Evolutionary conservation across 2,113 vertebrate species (phyloP).

Genomic region (Cranoglanis bouderius): DNA sequence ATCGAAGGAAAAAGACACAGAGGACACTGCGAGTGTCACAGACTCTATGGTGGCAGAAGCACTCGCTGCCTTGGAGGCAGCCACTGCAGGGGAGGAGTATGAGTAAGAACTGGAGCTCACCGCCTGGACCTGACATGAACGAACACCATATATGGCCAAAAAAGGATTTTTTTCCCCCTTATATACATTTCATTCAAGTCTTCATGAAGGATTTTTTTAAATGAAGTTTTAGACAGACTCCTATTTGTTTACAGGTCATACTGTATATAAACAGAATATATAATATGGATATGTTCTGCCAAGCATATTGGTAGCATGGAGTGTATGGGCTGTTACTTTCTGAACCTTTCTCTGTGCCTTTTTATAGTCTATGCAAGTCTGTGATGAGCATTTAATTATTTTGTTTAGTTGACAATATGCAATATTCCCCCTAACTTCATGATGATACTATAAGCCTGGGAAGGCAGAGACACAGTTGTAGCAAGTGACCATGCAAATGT

Average conservation of each 20-base stretch:
- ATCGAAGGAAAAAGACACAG: slow-evolving; percentile 59
- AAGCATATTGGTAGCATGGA: slow-evolving; percentile 25
- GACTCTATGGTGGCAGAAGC: slow-evolving; percentile 90
- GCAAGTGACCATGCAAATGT: not conserved
- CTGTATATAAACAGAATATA: slow-evolving; percentile 23
- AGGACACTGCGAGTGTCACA: slow-evolving; percentile 69
- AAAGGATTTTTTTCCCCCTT: not conserved
- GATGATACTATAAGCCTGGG: not conserved
- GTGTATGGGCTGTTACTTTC: slow-evolving; percentile 28
- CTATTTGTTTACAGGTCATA: slow-evolving; percentile 48
- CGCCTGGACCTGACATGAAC: not conserved
- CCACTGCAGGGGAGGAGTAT: slow-evolving; percentile 84
- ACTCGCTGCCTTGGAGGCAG: slow-evolving; percentile 89
- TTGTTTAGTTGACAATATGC: slow-evolving; percentile 1
- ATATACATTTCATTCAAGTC: not conserved
- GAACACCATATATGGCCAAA: slow-evolving; percentile 45
- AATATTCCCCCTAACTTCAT: not conserved
- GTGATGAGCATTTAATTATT: not conserved
- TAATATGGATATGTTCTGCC: slow-evolving; percentile 5
- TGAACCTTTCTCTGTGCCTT: slow-evolving; percentile 5
- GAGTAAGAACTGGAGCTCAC: slow-evolving; percentile 58
- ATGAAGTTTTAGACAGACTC: slow-evolving; percentile 31
- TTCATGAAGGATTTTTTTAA: slow-evolving; percentile 12
- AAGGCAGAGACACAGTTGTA: not conserved
- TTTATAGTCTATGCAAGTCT: slow-evolving; percentile 19